Evolutionary conservation across 2,797 vertebrate species (phyloP), one percentile per base, ranked within the genome.

Genomic region (Crocodylus rhombifer): DNA sequence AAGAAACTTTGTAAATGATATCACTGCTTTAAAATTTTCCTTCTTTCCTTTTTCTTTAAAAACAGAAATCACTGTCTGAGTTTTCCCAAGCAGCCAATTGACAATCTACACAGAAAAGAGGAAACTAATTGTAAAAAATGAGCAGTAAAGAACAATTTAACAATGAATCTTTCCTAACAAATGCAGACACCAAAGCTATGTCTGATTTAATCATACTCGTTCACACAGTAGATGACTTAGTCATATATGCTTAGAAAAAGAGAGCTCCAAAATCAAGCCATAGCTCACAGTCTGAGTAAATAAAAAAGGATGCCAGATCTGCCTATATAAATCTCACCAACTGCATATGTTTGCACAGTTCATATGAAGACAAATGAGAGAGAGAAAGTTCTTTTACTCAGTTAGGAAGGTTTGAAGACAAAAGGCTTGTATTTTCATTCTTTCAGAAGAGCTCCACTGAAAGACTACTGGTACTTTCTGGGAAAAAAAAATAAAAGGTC

Each of bases 51-150:
- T 63, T 78, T 56, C 8, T 42, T 26, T 71, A 60, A 51, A 36
- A 77, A 60, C 30, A 21, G 51, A 63, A 89, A 10, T 14, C 74
- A 55, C 51, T 76, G 25, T 42, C 56, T 56, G 4, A 28, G 26
- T 82, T 95, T 86, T 18, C 76, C 81, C 71, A 73, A 60, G 5
- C 56, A 77, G 26, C 11, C 87, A 89, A 23, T 69, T 87, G 87
- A 91, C 90, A 96, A 96, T 69, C 57, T 64, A 57, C 23, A 91
- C 23, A 80, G 76, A 94, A 89, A 55, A 14, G 82, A 80, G 82
- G 62, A 91, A 96, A 95, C 94, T 91, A 90, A 86, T 61, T 88
- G 77, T 90, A 79, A 89, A 94, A 90, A 93, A 90, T 33, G 81
- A 92, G 83, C 81, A 42, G 73, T 4, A 13, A 73, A 86, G 87